Evolutionary conservation across 1,140 invertebrate species (phyloP), one percentile per base, ranked within the genome.

Genomic region (Megalopta genalis): DNA sequence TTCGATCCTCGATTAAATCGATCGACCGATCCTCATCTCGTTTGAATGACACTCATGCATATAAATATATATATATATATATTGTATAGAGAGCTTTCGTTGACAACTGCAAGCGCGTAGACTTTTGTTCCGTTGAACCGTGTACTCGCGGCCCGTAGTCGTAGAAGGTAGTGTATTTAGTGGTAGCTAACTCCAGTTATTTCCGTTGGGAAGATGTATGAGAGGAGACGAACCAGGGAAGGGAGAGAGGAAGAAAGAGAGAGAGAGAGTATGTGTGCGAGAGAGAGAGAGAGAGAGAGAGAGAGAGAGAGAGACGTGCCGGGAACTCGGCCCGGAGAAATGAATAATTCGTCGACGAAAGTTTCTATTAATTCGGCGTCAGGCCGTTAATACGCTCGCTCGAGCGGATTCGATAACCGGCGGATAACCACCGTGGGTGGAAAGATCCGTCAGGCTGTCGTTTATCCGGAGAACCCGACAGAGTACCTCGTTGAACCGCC

Each of bases 151-250:
- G 16, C 5, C 5, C 25, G 60, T 63, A 63, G 60, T 37, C 16
- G 60, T 63, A 63, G 60, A 63, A 46, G 16, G 60, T 63, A 63
- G 60, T 21, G 60, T 14, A 46, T 46, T 32, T 63, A 63, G 60
- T 21, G 32, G 59, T 62, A 62, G 59, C 32, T 32, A 59, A 3
- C 9, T 59, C 25, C 18, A 57, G 21, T 12, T 23, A 12, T 57
- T n/a, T 23, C 54, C 5, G n/a, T 57, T n/a, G 5, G 21, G n/a
- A 25, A 62, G 16, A 62, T 27, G 42, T 12, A 46, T 14, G 42
- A 62, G 25, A 5, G 16, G 16, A 16, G 16, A 21, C 2, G 49
- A n/a, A 14, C 16, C 12, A 16, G 37, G 8, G 27, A 21, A 9
- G 18, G 16, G 60, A 63, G 16, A 37, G 60, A 63, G 16, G 27